Conservation (phyloP, 2,797 vertebrate genomes). For the Coendou prehensilis region DNA sequence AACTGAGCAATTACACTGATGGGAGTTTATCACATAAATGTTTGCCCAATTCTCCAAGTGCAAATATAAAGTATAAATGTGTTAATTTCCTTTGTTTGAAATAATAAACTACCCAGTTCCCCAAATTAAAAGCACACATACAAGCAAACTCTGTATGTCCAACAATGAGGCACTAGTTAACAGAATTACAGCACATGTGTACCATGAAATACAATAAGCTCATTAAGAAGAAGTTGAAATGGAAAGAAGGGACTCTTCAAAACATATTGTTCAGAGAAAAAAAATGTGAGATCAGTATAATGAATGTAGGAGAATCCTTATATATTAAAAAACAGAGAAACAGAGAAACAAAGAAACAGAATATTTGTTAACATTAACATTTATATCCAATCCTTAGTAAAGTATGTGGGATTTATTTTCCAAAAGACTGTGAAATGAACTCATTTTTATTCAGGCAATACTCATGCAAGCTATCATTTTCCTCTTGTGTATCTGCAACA, state of each 20-base stretch:
- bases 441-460: neutral
- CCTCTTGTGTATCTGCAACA: neutral
- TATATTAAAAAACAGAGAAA: conserved; percentile 13
- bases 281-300: neutral
- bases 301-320: neutral
- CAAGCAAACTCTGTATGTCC: neutral
- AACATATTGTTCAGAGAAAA: neutral
- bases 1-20: neutral
- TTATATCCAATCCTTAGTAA: neutral
- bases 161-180: neutral
- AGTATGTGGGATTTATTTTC: neutral
- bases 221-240: conserved; percentile 35
- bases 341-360: neutral
- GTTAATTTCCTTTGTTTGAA: neutral
- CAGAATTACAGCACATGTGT: conserved; percentile 1
- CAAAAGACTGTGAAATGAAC: neutral
- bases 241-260: neutral
- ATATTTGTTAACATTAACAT: neutral
- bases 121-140: neutral
- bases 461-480: neutral
- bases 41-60: neutral
- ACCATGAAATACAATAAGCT: neutral
- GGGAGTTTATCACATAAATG: neutral
- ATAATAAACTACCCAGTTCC: neutral
- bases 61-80: conserved; percentile 32